phyloP scores from a whole-genome alignment of 92 coral and sea anemone genomes.

The Muricea muricata region DNA sequence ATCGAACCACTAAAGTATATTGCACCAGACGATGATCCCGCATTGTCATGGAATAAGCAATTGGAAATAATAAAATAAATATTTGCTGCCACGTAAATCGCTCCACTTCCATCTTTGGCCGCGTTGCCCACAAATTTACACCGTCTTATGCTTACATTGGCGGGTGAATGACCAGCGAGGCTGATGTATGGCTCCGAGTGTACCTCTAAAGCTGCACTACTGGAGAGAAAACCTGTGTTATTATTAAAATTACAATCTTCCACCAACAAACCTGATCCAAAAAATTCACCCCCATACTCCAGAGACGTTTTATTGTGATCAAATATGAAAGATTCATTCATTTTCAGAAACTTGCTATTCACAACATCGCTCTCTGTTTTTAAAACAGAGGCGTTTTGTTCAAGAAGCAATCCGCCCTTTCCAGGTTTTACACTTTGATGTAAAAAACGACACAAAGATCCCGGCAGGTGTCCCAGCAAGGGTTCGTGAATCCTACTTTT shows the following conservation, averaged over 20 bases:
- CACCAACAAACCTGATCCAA: neutral
- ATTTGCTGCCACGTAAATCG: neutral
- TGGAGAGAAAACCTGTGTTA: neutral
- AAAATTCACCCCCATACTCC: neutral
- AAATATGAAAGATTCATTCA: too few relatives aligned
- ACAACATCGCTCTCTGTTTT: too few relatives aligned
- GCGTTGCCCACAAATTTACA: neutral
- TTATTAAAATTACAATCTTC: slow-evolving; percentile 13
- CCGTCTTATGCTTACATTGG: neutral
- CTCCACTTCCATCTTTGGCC: neutral
- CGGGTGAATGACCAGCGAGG: neutral
- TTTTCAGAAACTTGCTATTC: too few relatives aligned
- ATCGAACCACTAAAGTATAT: slow-evolving; percentile 35
- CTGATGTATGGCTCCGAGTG: too few relatives aligned
- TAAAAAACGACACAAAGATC: too few relatives aligned
- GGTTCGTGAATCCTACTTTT: too few relatives aligned
- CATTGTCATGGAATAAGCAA: slow-evolving; percentile 27
- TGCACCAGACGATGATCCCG: slow-evolving; percentile 41
- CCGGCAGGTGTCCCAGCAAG: too few relatives aligned
- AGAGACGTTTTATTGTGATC: neutral
- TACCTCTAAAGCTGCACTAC: neutral
- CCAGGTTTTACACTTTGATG: too few relatives aligned
- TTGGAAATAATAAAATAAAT: neutral
- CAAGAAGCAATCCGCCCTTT: too few relatives aligned
- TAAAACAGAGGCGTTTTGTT: too few relatives aligned